Evolutionary conservation across 2,113 vertebrate species (phyloP).

Genomic region (Arvicanthis niloticus): DNA sequence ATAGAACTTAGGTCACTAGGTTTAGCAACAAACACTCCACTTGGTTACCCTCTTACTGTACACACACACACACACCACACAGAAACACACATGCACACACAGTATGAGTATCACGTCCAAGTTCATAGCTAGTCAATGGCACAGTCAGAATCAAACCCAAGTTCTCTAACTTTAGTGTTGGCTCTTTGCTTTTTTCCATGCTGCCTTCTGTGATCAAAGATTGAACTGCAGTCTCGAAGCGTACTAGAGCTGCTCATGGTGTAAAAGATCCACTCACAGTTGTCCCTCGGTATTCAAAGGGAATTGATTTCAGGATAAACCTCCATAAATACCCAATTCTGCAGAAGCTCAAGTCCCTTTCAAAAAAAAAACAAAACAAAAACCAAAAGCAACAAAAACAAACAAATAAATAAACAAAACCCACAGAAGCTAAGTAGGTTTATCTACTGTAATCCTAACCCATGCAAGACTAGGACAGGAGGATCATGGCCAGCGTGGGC

Average conservation of each 20-base stretch:
- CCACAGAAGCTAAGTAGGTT: background rate
- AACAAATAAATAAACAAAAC: too few species aligned
- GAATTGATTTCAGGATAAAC: background rate
- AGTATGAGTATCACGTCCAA: background rate
- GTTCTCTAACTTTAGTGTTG: background rate
- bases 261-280: background rate
- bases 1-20: background rate
- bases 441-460: background rate
- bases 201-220: background rate
- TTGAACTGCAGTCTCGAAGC: background rate
- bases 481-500: background rate
- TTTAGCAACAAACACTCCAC: background rate
- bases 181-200: background rate
- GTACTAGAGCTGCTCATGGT: background rate
- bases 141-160: background rate
- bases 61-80: background rate
- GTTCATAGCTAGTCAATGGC: background rate
- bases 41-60: background rate
- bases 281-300: background rate
- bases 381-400: too few species aligned
- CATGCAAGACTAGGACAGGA: background rate
- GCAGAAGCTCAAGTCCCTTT: too few species aligned
- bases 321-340: background rate
- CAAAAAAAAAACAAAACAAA: too few species aligned
- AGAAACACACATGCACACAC: too few species aligned